phyloP scores from a whole-genome alignment of 1,140 invertebrate genomes.

The Ceratosolen solmsi region DNA sequence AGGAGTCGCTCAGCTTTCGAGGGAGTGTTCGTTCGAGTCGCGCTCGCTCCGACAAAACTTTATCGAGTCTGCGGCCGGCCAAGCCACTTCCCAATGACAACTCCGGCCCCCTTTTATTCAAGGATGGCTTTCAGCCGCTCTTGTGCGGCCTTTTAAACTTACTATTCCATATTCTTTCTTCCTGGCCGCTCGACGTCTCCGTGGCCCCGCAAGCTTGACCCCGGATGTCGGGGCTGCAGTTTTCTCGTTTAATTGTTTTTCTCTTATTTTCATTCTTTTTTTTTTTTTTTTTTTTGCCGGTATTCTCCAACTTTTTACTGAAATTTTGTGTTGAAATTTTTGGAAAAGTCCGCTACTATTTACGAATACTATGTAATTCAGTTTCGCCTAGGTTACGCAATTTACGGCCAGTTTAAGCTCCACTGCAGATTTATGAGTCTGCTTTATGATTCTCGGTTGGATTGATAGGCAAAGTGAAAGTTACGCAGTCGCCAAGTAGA shows the following conservation, averaged over 20 bases:
- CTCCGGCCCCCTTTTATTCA: conserved; percentile 28
- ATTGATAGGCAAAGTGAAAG: too few species aligned
- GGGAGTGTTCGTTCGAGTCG: background rate
- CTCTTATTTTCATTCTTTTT: background rate
- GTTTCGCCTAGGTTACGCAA: too few species aligned
- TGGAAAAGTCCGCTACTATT: too few species aligned
- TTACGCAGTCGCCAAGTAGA: too few species aligned
- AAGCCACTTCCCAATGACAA: conserved; percentile 43
- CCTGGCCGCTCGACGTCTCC: background rate
- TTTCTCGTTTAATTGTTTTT: background rate
- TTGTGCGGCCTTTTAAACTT: conserved; percentile 36
- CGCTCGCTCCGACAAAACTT: conserved; percentile 38
- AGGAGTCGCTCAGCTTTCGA: background rate
- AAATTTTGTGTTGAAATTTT: background rate
- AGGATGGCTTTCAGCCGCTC: conserved; percentile 4
- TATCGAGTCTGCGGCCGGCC: conserved; percentile 41
- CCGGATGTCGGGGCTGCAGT: background rate
- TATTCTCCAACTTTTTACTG: background rate
- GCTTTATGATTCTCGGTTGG: too few species aligned
- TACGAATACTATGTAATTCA: too few species aligned
- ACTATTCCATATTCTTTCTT: background rate
- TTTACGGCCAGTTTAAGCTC: background rate
- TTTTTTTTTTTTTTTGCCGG: background rate
- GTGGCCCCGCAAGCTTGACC: conserved; percentile 20
- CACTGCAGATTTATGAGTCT: background rate